Conservation (phyloP, 1,140 invertebrate species). For the Coboldia fuscipes region DNA sequence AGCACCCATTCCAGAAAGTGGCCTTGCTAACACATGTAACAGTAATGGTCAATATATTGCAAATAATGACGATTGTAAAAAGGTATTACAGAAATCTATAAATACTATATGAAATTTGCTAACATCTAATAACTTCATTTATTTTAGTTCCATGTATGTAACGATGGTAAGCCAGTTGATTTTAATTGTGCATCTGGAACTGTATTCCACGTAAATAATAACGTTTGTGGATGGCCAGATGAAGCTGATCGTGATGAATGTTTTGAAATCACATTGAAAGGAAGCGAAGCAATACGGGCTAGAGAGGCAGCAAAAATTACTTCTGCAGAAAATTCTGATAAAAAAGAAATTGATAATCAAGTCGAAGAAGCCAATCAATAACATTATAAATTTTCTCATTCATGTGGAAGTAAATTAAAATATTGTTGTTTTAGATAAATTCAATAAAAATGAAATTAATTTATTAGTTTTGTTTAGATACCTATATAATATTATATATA, state of each 20-base stretch:
- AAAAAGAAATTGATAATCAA: no score
- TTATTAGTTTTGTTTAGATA: no score
- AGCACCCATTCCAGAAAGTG: neutral
- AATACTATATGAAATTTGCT: neutral
- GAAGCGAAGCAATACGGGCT: no score
- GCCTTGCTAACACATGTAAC: slow-evolving; percentile 19
- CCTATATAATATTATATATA: no score
- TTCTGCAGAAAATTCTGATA: no score
- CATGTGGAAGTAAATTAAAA: no score
- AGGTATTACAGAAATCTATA: slow-evolving; percentile 21
- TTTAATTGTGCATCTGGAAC: slow-evolving; percentile 48
- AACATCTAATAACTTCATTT: neutral
- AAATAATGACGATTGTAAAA: slow-evolving; percentile 32
- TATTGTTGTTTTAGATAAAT: no score
- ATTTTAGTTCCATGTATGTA: slow-evolving; percentile 55
- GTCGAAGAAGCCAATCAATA: no score
- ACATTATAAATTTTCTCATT: no score
- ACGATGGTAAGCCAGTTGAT: slow-evolving; percentile 45
- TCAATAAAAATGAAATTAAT: no score
- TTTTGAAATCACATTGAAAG: slow-evolving; percentile 6
- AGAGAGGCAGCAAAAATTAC: no score
- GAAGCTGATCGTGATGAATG: slow-evolving; percentile 41
- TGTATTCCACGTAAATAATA: slow-evolving; percentile 42
- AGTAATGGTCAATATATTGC: slow-evolving; percentile 40
- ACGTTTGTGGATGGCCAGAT: slow-evolving; percentile 58